phyloP scores from a whole-genome alignment of 2,797 vertebrate genomes.

The Echeneis naucrates region DNA sequence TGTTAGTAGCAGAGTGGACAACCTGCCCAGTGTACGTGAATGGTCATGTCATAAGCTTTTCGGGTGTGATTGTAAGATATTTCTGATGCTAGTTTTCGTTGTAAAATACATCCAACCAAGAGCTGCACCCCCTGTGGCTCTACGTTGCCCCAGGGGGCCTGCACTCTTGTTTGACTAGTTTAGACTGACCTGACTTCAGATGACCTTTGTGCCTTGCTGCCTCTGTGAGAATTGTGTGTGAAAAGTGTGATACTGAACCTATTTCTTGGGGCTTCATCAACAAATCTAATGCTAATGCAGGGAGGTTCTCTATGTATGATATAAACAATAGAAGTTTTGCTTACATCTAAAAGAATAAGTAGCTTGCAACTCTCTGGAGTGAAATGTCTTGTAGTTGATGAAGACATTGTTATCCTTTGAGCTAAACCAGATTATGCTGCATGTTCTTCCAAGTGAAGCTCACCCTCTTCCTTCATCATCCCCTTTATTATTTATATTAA shows the following conservation, averaged over 20 bases:
- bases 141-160: no score
- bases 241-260: conserved; percentile 14
- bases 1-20: no score
- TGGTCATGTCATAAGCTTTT: no score
- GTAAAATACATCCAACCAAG: no score
- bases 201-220: conserved; percentile 30
- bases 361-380: background rate
- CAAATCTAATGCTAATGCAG: background rate
- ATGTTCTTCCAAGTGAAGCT: background rate
- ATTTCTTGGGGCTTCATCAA: background rate
- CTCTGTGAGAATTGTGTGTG: conserved; percentile 14
- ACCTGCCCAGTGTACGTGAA: no score
- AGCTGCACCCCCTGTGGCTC: no score
- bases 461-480: background rate
- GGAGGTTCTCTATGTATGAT: background rate
- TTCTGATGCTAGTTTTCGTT: no score
- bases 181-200: conserved; percentile 19
- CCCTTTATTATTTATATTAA: conserved; percentile 14
- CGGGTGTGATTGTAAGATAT: no score
- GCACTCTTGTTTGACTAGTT: background rate
- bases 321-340: conserved; percentile 8
- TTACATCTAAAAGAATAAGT: background rate
- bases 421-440: conserved; percentile 1
- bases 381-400: background rate
- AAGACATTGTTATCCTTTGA: background rate